Evolutionary conservation across 2,113 vertebrate genomes (phyloP).

Genomic region (Boulengeromyrus knoepffleri): DNA sequence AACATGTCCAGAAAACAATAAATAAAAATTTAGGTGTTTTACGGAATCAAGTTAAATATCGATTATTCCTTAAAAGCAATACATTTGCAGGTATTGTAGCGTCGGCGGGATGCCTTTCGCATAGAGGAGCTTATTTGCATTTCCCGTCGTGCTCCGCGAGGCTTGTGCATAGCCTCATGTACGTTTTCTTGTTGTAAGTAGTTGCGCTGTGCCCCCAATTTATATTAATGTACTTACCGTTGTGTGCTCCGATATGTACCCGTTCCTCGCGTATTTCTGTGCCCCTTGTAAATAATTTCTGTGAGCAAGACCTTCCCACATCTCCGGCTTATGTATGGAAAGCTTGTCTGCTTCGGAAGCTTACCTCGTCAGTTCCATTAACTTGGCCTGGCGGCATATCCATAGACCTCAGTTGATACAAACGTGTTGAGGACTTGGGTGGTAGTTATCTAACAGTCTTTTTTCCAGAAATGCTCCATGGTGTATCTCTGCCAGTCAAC

Average conservation of each 20-base stretch:
- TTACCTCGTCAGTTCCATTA: too few species aligned
- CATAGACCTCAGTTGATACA: too few species aligned
- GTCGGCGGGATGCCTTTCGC: neutral
- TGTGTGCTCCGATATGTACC: neutral
- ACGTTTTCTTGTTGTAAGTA: neutral
- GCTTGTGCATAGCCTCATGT: neutral
- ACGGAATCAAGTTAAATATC: neutral
- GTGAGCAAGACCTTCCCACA: neutral
- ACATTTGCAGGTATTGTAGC: neutral
- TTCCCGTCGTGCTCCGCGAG: neutral
- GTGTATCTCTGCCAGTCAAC: too few species aligned
- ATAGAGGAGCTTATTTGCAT: neutral
- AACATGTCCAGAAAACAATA: neutral
- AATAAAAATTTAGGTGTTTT: neutral
- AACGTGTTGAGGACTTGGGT: too few species aligned
- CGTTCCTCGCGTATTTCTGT: neutral
- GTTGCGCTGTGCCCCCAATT: neutral
- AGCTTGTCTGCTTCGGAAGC: too few species aligned
- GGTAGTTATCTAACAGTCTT: too few species aligned
- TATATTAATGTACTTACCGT: neutral
- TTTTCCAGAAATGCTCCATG: too few species aligned
- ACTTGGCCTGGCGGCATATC: too few species aligned
- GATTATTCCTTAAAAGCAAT: neutral
- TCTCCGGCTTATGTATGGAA: neutral
- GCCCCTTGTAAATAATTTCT: neutral